These are phyloP conservation scores for Silurus lanzhouensis DNA, from an alignment of 2,797 vertebrate genomes.

Conservation along the genomic window DNA sequence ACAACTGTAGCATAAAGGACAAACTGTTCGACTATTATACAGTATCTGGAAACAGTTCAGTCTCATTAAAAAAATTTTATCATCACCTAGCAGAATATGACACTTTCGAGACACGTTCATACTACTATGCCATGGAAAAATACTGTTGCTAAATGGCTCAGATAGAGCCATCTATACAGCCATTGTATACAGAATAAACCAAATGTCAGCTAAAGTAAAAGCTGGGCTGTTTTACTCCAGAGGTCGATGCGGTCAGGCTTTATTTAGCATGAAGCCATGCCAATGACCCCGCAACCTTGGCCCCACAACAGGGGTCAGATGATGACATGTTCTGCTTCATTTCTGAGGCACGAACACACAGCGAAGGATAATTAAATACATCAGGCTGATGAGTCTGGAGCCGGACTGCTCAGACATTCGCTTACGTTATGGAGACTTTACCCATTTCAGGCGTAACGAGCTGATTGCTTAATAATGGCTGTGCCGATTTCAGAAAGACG, in stretches of 20 bases:
- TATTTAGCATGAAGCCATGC: slow-evolving; percentile 40
- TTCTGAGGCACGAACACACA: slow-evolving; percentile 23
- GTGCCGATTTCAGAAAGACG: background rate
- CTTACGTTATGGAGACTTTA: background rate
- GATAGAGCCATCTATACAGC: background rate
- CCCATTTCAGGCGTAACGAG: background rate
- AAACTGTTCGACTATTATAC: no score
- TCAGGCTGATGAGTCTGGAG: background rate
- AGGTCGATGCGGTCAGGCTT: slow-evolving; percentile 33
- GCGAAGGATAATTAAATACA: slow-evolving; percentile 12
- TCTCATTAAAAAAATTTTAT: background rate
- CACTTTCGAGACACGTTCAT: background rate
- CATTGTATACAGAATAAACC: background rate
- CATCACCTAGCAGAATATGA: background rate
- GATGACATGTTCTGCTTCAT: slow-evolving; percentile 43
- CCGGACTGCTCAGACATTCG: background rate
- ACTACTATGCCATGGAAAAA: background rate
- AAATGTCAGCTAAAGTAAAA: background rate
- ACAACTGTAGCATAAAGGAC: background rate
- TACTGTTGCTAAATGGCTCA: background rate
- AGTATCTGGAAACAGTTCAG: background rate
- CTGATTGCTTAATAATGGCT: slow-evolving; percentile 1
- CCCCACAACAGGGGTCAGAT: slow-evolving; percentile 26
- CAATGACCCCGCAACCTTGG: slow-evolving; percentile 32
- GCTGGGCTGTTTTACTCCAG: background rate